phyloP scores from a whole-genome alignment of 2,113 vertebrate genomes.

The Dasypus novemcinctus region DNA sequence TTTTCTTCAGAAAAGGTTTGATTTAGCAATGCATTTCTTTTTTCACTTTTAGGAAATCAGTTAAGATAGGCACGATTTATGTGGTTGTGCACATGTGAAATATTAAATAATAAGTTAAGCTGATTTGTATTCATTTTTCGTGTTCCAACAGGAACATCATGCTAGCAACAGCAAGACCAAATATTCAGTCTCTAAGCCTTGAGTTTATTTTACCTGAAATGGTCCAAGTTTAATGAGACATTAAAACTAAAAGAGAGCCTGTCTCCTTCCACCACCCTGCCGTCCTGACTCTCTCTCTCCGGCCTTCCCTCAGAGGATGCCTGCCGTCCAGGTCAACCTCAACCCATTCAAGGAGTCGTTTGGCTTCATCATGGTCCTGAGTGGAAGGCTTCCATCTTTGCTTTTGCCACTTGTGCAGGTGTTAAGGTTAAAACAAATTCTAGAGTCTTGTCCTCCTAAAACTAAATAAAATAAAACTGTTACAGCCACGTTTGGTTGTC shows the following conservation, averaged over 20 bases:
- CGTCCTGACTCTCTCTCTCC: slow-evolving; percentile 36
- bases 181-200: background rate
- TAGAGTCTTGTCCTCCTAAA: too few species aligned
- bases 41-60: background rate
- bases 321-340: slow-evolving; percentile 86
- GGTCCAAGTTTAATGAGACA: background rate
- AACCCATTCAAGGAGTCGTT: slow-evolving; percentile 90
- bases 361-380: slow-evolving; percentile 93
- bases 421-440: too few species aligned
- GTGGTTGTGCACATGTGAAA: background rate
- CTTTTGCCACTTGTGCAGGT: too few species aligned
- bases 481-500: slow-evolving; percentile 88
- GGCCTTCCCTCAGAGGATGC: slow-evolving; percentile 82
- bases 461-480: slow-evolving; percentile 83
- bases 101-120: background rate
- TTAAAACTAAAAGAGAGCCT: background rate
- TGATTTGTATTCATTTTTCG: background rate
- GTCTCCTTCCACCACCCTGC: slow-evolving; percentile 36
- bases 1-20: background rate
- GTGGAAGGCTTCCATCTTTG: slow-evolving; percentile 92
- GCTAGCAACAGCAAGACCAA: background rate
- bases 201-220: background rate
- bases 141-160: background rate
- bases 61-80: background rate
- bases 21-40: background rate